Evolutionary conservation across 2,113 vertebrate genomes (phyloP).

Genomic region (Cynocephalus volans): DNA sequence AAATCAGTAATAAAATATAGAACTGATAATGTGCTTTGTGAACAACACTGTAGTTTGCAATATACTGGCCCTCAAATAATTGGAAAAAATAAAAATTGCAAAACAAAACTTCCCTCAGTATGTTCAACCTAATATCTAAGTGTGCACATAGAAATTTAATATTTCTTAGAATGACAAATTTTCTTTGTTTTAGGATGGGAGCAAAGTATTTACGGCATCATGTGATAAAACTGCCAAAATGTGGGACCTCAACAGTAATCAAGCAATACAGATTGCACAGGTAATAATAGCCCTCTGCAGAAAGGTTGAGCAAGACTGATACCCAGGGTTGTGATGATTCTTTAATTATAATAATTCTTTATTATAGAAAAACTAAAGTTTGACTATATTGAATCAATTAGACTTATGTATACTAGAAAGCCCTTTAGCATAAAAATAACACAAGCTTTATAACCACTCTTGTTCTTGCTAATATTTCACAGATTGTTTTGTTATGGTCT

Average conservation of each 20-base stretch:
- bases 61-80: not conserved
- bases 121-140: not conserved
- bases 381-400: not conserved
- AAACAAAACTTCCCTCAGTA: not conserved
- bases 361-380: fast-evolving
- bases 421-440: not conserved
- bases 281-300: slow-evolving; percentile 82
- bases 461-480: not conserved
- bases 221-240: slow-evolving; percentile 99
- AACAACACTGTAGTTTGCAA: not conserved
- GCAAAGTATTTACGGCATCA: slow-evolving; percentile 99
- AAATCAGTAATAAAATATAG: not conserved
- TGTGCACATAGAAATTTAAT: not conserved
- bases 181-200: slow-evolving; percentile 94
- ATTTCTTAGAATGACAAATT: not conserved
- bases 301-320: not conserved
- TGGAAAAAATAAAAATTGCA: not conserved
- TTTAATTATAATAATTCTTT: not conserved
- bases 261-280: slow-evolving; percentile 99
- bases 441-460: not conserved
- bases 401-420: not conserved
- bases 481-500: not conserved
- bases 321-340: not conserved
- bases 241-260: slow-evolving; percentile 99
- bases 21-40: not conserved